Base-by-base conservation (phyloP, 2,113 vertebrate species). In the Onychostoma macrolepis region DNA sequence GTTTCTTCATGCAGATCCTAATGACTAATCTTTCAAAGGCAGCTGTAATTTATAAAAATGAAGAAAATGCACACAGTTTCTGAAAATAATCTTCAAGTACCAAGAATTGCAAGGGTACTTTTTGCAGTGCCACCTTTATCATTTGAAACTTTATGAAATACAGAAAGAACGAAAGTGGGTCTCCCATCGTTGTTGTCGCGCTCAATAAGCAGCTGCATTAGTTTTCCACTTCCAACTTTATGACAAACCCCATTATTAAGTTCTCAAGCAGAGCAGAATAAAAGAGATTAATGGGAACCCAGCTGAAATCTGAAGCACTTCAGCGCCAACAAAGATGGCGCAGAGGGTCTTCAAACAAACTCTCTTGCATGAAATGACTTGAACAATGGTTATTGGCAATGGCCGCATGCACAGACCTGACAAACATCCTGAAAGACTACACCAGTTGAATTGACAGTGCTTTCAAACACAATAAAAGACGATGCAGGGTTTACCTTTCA, bases 61-160 rank as follows among this genome's bases (percentile, higher is more conserved):
- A 83, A 83, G 28, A 50, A 83, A 82, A 67, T 43, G 38, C 58
- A 45, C 76, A 53, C 38, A 65, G 38, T 65, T 83, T 71, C 63
- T 13, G 11, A 33, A 83, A 45, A 67, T 28, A 69, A 80, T 80
- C 24, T 80, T 63, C 30, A 63, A 82, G 61, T 67, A 63, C 26
- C 2, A 45, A 82, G 80, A 79, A 58, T 38, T 53, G 56, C 53
- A 80, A 78, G 33, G 24, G 56, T 38, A 58, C 33, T n/a, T 80
- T 43, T 61, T 61, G 21, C 6, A 80, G 33, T 80, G 56, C 43
- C n/a, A 83, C 28, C 19, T 81, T 81, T 67, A 81, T 81, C 72
- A 76, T 26, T 71, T 50, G 43, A 83, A 83, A 83, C 63, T 83
- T 69, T 78, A 83, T 83, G 81, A 83, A 83, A 67, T 36, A 83